Percentiles rank a stretch among this genome's conserved stretches.
These are phyloP conservation scores for Zaprionus bogoriensis DNA, from an alignment of 2,888 invertebrate genomes.

Conservation along the genomic window DNA sequence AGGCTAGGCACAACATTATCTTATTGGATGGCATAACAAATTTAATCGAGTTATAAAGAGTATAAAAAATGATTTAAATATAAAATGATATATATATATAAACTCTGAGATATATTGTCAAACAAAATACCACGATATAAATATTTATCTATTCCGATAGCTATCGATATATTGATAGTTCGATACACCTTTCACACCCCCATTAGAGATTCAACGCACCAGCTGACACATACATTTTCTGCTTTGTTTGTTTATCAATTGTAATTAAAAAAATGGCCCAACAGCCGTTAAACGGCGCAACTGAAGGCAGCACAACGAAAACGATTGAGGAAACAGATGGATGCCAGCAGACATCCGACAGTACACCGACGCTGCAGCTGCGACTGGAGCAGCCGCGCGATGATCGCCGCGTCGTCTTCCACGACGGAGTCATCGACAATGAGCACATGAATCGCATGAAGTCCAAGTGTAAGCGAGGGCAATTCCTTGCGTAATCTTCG, in stretches of 20 bases:
- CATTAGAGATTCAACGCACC: conserved; percentile 4
- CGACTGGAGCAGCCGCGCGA: conserved; percentile 88
- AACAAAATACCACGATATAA: too few species aligned
- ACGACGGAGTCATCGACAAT: conserved; percentile 95
- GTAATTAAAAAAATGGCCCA: conserved; percentile 53
- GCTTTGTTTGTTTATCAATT: conserved; percentile 29
- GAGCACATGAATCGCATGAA: conserved; percentile 97
- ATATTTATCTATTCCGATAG: too few species aligned
- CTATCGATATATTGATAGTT: too few species aligned
- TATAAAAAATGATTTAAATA: too few species aligned
- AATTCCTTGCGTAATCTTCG: neutral
- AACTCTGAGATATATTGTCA: too few species aligned
- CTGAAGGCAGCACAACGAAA: conserved; percentile 30
- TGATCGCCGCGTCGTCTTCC: conserved; percentile 94
- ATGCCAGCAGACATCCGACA: conserved; percentile 1
- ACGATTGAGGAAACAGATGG: conserved; percentile 45
- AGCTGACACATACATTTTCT: conserved; percentile 2
- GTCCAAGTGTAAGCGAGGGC: conserved; percentile 92
- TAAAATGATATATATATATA: too few species aligned
- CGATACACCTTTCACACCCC: too few species aligned
- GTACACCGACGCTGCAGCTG: conserved; percentile 80
- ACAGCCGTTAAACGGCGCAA: conserved; percentile 6
- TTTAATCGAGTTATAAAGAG: too few species aligned
- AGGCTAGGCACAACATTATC: too few species aligned
- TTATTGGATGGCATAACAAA: too few species aligned